Evolutionary conservation across 2,888 invertebrate genomes (phyloP).

Genomic region (Spodoptera exigua): DNA sequence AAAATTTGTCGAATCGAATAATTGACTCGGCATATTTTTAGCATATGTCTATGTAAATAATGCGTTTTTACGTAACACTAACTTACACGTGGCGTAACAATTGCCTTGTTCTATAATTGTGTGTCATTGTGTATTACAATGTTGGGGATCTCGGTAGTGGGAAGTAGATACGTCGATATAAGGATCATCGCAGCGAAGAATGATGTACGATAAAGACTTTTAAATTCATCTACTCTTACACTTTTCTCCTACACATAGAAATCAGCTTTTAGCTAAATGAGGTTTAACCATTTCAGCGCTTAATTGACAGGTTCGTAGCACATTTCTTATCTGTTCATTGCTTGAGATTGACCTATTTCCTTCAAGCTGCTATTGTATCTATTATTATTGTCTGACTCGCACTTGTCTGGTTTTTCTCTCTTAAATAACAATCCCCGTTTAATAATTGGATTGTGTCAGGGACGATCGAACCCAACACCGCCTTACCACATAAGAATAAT

Average conservation of each 20-base stretch:
- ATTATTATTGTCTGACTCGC: constrained; percentile 42
- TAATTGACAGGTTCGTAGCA: constrained; percentile 46
- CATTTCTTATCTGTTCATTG: constrained; percentile 41
- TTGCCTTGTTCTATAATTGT: constrained; percentile 38
- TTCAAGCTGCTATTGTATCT: constrained; percentile 28
- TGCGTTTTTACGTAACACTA: constrained; percentile 25
- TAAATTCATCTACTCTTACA: not conserved
- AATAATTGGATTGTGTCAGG: constrained; percentile 76
- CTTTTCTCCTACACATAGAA: constrained; percentile 26
- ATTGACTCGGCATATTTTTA: constrained; percentile 19
- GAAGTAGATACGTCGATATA: constrained; percentile 29
- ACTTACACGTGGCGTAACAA: constrained; percentile 36
- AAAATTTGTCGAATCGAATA: constrained; percentile 16
- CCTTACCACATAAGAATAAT: constrained; percentile 38
- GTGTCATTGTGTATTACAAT: constrained; percentile 41
- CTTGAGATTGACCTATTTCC: constrained; percentile 44
- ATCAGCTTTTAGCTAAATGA: constrained; percentile 46
- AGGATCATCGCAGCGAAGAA: constrained; percentile 15
- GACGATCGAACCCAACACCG: constrained; percentile 63
- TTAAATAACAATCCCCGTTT: constrained; percentile 68
- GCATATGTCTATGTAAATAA: constrained; percentile 13
- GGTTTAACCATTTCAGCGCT: constrained; percentile 47
- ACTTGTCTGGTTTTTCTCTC: constrained; percentile 53
- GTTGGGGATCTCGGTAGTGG: constrained; percentile 29
- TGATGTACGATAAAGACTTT: constrained; percentile 5